A percentile compares a stretch with the other conserved stretches of the same genome.
These are phyloP conservation scores for Hippasteria phrygiana DNA, from an alignment of 53 echinoderm and acorn worm genomes.

Conservation along the genomic window DNA sequence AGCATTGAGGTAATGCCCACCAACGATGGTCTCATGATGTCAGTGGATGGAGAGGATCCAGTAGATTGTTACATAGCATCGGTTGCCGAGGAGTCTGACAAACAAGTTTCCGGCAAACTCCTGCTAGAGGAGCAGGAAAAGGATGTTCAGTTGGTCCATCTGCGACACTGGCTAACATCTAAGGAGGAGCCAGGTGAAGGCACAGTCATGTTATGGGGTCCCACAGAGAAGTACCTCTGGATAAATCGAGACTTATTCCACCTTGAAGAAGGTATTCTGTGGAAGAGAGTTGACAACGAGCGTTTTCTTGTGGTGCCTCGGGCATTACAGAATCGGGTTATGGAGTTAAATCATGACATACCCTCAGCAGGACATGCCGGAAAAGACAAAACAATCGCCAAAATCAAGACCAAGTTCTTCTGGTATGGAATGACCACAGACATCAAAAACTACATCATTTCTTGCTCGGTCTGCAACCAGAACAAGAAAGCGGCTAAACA, in stretches of 20 bases:
- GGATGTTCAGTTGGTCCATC: conserved; percentile 17
- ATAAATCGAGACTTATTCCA: conserved; percentile 27
- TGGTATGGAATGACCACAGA: conserved; percentile 57
- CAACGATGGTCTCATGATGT: neutral
- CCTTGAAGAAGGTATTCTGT: conserved; percentile 33
- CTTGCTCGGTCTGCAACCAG: conserved; percentile 22
- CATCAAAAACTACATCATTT: conserved; percentile 16
- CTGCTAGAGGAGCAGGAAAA: conserved; percentile 37
- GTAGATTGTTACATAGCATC: neutral
- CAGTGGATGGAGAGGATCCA: neutral
- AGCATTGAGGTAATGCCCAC: neutral
- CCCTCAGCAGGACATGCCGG: conserved; percentile 63
- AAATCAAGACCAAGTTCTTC: conserved; percentile 9
- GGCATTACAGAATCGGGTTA: neutral
- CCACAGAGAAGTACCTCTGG: conserved; percentile 49
- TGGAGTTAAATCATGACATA: conserved; percentile 41
- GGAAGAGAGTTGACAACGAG: neutral
- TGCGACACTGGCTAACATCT: conserved; percentile 23
- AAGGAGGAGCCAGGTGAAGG: conserved; percentile 19
- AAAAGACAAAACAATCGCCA: conserved; percentile 3
- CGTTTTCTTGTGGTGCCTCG: conserved; percentile 34
- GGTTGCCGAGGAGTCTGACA: neutral
- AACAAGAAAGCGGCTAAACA: conserved; percentile 49
- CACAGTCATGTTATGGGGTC: conserved; percentile 50
- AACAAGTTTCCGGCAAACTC: neutral